A percentile compares a stretch with the other conserved stretches of the same genome.
phyloP scores from a whole-genome alignment of 1,140 invertebrate genomes.

The Ruditapes philippinarum region DNA sequence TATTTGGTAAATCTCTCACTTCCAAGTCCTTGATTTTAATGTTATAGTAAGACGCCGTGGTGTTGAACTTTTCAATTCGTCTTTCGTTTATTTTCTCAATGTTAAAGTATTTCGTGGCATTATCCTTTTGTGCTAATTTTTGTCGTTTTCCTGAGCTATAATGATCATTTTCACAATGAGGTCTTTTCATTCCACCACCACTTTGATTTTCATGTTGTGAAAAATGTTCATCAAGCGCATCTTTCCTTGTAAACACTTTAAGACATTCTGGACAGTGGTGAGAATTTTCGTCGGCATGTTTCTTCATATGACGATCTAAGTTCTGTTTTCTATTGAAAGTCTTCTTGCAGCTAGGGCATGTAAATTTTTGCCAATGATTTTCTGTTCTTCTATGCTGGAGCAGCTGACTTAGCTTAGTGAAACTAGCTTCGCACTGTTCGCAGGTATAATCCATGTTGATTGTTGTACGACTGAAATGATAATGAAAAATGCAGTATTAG shows the following conservation, averaged over 20 bases:
- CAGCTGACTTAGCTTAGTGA: not conserved
- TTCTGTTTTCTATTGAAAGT: too few species aligned
- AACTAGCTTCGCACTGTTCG: slow-evolving; percentile 5
- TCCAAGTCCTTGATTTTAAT: slow-evolving; percentile 23
- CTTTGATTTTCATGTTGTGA: not conserved
- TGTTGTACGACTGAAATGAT: not conserved
- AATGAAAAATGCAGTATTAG: not conserved
- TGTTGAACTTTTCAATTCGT: slow-evolving; percentile 22
- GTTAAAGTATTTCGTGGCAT: not conserved
- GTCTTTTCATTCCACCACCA: not conserved
- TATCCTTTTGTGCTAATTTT: not conserved
- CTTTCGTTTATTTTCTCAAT: slow-evolving; percentile 26
- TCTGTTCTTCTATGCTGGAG: not conserved
- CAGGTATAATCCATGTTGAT: slow-evolving; percentile 16
- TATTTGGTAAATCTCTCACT: slow-evolving; percentile 5
- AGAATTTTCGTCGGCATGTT: too few species aligned
- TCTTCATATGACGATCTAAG: too few species aligned
- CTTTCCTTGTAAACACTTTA: too few species aligned
- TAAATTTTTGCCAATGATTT: too few species aligned
- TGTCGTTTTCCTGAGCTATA: not conserved
- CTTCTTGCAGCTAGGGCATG: not conserved
- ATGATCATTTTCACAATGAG: too few species aligned
- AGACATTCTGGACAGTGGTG: too few species aligned
- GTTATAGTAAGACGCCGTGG: not conserved
- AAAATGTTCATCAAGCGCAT: not conserved